These are phyloP conservation scores for Adineta ricciae DNA, from an alignment of 2,888 invertebrate species.

Conservation along the genomic window DNA sequence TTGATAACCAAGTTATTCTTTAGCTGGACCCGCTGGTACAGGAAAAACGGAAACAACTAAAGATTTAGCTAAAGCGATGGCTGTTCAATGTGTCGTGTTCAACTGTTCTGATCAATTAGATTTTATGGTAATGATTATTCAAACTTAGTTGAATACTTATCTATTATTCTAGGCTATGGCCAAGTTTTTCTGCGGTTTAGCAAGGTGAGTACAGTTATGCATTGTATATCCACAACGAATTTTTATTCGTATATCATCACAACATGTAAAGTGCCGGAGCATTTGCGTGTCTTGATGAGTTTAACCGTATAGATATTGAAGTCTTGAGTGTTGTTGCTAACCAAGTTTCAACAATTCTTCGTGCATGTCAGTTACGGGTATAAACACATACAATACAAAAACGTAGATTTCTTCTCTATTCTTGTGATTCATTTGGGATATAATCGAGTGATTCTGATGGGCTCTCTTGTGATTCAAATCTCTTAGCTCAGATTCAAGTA, in stretches of 20 bases:
- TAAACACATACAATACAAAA: background rate
- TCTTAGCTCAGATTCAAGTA: background rate
- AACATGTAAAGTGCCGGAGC: conserved; percentile 57
- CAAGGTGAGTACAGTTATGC: conserved; percentile 42
- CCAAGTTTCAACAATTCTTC: conserved; percentile 43
- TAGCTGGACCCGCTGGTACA: conserved; percentile 61
- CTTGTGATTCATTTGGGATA: background rate
- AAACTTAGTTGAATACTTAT: background rate
- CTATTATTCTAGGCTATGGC: conserved; percentile 59
- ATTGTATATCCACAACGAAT: background rate
- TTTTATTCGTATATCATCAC: background rate
- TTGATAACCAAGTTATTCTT: background rate
- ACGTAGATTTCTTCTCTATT: background rate
- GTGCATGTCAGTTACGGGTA: conserved; percentile 54
- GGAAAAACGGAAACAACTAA: conserved; percentile 77
- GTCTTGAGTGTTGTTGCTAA: conserved; percentile 37
- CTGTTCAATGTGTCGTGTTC: conserved; percentile 72
- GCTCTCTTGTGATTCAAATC: background rate
- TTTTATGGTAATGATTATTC: conserved; percentile 56
- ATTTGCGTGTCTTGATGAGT: conserved; percentile 44
- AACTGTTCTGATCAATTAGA: conserved; percentile 74
- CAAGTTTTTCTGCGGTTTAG: conserved; percentile 68
- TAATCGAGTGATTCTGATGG: background rate
- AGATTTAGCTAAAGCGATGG: conserved; percentile 70
- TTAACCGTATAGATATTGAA: conserved; percentile 37